phyloP scores from a whole-genome alignment of 2,888 invertebrate genomes.

The Pandemis corylana region DNA sequence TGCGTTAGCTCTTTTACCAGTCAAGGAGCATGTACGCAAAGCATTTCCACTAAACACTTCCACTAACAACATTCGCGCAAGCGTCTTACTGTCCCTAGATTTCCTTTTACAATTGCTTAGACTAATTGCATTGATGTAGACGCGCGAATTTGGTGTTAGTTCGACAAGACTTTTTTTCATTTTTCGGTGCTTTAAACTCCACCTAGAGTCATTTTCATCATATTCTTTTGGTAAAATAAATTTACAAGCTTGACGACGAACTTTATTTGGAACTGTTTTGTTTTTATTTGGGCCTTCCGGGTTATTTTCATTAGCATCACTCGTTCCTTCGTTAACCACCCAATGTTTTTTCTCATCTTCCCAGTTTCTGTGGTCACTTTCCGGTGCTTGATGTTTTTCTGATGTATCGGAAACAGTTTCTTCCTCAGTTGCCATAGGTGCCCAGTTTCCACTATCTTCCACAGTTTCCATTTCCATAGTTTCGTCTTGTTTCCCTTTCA shows the following conservation, averaged over 20 bases:
- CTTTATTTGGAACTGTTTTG: not conserved
- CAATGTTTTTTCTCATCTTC: not conserved
- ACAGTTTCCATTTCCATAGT: not conserved
- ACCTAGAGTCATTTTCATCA: slow-evolving; percentile 1
- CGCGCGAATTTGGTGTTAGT: not conserved
- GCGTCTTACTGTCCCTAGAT: not conserved
- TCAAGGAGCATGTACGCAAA: not conserved
- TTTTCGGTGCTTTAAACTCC: not conserved
- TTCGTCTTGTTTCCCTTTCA: not conserved
- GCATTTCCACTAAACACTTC: not conserved
- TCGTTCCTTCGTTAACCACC: not conserved
- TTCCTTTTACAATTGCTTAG: not conserved
- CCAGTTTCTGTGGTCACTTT: too few species aligned
- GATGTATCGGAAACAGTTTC: not conserved
- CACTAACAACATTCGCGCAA: not conserved
- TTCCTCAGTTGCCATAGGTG: not conserved
- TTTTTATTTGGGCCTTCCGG: not conserved
- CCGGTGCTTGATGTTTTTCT: not conserved
- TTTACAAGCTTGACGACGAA: not conserved
- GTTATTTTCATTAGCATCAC: not conserved
- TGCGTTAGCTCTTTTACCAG: not conserved
- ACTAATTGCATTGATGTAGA: not conserved
- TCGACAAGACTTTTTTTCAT: not conserved
- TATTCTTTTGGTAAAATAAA: slow-evolving; percentile 2
- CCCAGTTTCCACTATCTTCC: not conserved